A percentile compares a stretch with the other conserved stretches of the same genome.
These are phyloP conservation scores for Trichosurus vulpecula DNA, from an alignment of 2,797 vertebrate species.

Conservation along the genomic window DNA sequence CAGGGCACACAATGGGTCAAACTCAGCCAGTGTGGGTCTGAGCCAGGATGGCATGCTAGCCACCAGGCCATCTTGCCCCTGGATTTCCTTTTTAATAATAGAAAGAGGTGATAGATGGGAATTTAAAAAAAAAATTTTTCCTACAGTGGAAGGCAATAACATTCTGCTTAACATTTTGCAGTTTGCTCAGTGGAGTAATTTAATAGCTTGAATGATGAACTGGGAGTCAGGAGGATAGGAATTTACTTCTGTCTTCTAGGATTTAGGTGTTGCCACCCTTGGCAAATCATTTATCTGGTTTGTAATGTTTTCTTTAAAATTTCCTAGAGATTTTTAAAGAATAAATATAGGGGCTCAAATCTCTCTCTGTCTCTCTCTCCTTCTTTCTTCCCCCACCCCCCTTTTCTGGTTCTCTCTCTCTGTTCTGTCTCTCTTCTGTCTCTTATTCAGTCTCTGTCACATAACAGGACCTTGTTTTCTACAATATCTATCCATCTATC, in stretches of 20 bases:
- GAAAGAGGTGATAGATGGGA: neutral
- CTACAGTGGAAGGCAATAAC: neutral
- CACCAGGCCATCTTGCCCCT: neutral
- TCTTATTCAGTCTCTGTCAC: neutral
- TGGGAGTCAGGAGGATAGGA: neutral
- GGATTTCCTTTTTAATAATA: neutral
- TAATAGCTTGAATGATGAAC: neutral
- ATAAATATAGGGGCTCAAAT: neutral
- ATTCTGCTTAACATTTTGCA: neutral
- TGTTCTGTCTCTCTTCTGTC: neutral
- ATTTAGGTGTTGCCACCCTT: no score
- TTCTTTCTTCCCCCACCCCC: neutral
- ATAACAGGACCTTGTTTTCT: neutral
- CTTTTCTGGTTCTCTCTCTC: neutral
- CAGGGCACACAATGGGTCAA: neutral
- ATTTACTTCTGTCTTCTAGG: neutral
- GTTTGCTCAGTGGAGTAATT: neutral
- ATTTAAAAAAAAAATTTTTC: neutral
- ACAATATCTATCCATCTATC: neutral
- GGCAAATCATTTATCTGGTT: neutral
- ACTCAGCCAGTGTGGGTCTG: neutral
- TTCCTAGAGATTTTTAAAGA: neutral
- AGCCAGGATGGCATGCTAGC: neutral
- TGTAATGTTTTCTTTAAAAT: slow-evolving; percentile 18
- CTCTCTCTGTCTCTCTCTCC: neutral